Base-by-base conservation (phyloP, 2,797 vertebrate species). In the Typhlichthys subterraneus region DNA sequence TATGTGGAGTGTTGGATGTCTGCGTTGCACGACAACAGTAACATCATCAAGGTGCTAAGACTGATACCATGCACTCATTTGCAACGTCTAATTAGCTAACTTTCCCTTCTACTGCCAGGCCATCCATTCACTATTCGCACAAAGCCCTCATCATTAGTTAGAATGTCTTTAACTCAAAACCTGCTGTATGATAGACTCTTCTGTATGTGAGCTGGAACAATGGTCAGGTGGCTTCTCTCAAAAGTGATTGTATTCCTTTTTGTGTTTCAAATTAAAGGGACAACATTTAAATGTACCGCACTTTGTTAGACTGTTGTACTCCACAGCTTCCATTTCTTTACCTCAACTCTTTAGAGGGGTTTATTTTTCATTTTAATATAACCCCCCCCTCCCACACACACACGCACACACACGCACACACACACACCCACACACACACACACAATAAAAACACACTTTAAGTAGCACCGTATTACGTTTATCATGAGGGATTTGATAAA, bases 51-150 rank as follows among this genome's bases (percentile, higher is more conserved):
- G 82, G 81, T 82, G 77, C 65, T 65, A 23, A 47, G 65, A 65
- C 83, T 67, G 76, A 85, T 87, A 83, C 76, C 65, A 69, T 63
- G 77, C 70, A 70, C 59, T 88, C 70, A 83, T 91, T 88, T 84
- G 77, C 72, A 70, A 79, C 60, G 80, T 77, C 71, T 89, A 85
- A 87, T 90, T 87, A 87, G 81, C 79, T 71, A 67, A 78, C 73
- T 75, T 80, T 71, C 85, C 78, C 70, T 76, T 80, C 54, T 53
- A 53, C 64, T 60, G 77, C 77, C 57, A 61, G 51, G 65, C 79
- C 83, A 81, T 89, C 85, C 77, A 83, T 86, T 89, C 82, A 86
- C 50, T 64, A 65, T 66, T 45, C 63, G 42, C 65, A 74, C 69
- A 77, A 81, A 75, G 76, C 59, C 46, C 38, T 73, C 61, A 51